Evolutionary conservation across 1,140 invertebrate species (phyloP).

Genomic region (Eubasilissa regina): DNA sequence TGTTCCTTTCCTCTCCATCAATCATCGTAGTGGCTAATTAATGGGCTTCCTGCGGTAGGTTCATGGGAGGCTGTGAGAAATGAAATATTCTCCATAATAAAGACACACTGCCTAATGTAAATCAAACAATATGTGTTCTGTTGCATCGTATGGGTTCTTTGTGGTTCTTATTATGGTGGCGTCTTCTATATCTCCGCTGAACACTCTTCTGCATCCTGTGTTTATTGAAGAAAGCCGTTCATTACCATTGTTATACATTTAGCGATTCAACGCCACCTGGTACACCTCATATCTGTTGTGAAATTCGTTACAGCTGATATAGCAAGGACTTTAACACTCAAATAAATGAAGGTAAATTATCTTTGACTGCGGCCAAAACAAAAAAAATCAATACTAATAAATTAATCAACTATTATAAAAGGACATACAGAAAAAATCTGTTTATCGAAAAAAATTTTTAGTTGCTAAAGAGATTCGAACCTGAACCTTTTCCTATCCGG

Average conservation of each 20-base stretch:
- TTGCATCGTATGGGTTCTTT: slow-evolving; percentile 25
- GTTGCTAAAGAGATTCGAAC: too few relatives aligned
- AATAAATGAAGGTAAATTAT: too few relatives aligned
- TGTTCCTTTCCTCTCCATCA: slow-evolving; percentile 44
- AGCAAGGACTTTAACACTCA: too few relatives aligned
- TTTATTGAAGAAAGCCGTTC: neutral
- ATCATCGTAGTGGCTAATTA: slow-evolving; percentile 54
- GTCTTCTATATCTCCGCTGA: neutral
- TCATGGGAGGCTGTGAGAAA: slow-evolving; percentile 36
- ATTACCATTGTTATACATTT: neutral
- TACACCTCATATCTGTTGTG: too few relatives aligned
- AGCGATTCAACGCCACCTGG: too few relatives aligned
- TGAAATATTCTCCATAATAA: slow-evolving; percentile 18
- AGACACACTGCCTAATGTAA: slow-evolving; percentile 1
- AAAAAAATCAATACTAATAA: too few relatives aligned
- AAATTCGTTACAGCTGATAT: too few relatives aligned
- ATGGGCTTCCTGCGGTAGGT: slow-evolving; percentile 44
- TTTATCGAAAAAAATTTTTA: too few relatives aligned
- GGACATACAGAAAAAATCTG: too few relatives aligned
- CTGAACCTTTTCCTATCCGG: too few relatives aligned
- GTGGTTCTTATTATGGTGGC: slow-evolving; percentile 1
- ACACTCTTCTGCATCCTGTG: neutral
- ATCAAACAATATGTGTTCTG: slow-evolving; percentile 31
- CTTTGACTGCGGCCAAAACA: too few relatives aligned
- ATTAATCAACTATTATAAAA: too few relatives aligned